Conservation (phyloP, 2,797 vertebrate species). For the Phalloptychus januarius region DNA sequence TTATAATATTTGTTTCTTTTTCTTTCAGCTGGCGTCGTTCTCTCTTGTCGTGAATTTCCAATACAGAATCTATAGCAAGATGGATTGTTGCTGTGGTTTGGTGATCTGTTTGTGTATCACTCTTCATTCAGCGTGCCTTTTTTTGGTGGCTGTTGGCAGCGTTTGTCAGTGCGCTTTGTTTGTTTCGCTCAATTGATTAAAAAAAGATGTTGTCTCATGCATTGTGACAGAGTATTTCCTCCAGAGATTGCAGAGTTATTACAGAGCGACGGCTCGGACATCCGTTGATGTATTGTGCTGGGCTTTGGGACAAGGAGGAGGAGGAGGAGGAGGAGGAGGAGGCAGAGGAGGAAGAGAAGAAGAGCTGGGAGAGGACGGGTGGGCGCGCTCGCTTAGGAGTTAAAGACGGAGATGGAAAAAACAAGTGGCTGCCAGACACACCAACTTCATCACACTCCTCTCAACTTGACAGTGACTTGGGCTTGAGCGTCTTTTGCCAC, state of each 20-base stretch:
- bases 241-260: conserved; percentile 88
- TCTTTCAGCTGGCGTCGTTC: conserved; percentile 19
- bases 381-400: conserved; percentile 60
- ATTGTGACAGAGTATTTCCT: conserved; percentile 89
- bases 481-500: conserved; percentile 64
- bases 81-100: conserved; percentile 86
- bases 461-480: conserved; percentile 64
- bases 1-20: conserved; percentile 81
- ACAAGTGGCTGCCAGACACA: conserved; percentile 60
- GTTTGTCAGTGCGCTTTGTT: conserved; percentile 70
- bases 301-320: conserved; percentile 75
- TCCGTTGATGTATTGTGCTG: conserved; percentile 81
- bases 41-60: conserved; percentile 16
- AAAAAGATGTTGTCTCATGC: conserved; percentile 85
- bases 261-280: conserved; percentile 74
- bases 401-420: conserved; percentile 65
- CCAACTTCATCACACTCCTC: conserved; percentile 70
- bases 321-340: conserved; percentile 67
- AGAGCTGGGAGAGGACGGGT: conserved; percentile 48
- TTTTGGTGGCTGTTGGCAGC: conserved; percentile 60
- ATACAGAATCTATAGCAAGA: conserved; percentile 79
- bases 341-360: conserved; percentile 50
- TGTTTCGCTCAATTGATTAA: conserved; percentile 79
- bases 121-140: conserved; percentile 68
- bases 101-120: conserved; percentile 83